Conservation (phyloP, 2,113 vertebrate genomes). For the Panthera tigris region DNA sequence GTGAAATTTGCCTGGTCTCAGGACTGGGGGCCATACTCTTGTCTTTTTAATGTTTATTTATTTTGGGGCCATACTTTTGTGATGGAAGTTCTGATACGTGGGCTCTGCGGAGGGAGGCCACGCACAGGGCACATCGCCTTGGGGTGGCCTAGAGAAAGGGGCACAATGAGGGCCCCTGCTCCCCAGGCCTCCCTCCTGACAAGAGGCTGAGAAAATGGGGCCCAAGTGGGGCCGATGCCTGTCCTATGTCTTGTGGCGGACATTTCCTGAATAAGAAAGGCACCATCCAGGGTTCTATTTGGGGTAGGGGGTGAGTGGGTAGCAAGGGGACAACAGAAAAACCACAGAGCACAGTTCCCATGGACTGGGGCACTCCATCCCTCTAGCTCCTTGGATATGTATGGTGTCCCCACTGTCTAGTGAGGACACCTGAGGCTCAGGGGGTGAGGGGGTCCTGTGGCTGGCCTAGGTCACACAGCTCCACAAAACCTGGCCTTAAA, state of each 20-base stretch:
- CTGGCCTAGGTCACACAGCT: not conserved
- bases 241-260: not conserved
- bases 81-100: not conserved
- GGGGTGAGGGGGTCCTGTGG: not conserved
- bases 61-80: not conserved
- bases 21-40: not conserved
- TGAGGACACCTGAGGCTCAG: not conserved
- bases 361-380: accelerated
- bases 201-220: not conserved
- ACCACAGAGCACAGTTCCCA: not conserved
- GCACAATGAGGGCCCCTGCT: not conserved
- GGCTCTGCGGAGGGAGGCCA: not conserved
- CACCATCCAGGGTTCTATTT: not conserved
- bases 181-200: not conserved
- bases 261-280: not conserved
- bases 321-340: not conserved
- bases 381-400: not conserved
- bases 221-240: not conserved
- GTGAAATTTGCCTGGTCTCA: not conserved
- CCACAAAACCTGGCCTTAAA: not conserved
- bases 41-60: no score
- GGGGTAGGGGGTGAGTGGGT: not conserved
- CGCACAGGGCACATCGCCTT: not conserved
- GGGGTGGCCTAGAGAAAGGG: not conserved
- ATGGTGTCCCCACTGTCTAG: not conserved